A percentile compares a stretch with the other conserved stretches of the same genome.
phyloP scores from a whole-genome alignment of 2,888 invertebrate genomes.

The Meandrusa payeni region DNA sequence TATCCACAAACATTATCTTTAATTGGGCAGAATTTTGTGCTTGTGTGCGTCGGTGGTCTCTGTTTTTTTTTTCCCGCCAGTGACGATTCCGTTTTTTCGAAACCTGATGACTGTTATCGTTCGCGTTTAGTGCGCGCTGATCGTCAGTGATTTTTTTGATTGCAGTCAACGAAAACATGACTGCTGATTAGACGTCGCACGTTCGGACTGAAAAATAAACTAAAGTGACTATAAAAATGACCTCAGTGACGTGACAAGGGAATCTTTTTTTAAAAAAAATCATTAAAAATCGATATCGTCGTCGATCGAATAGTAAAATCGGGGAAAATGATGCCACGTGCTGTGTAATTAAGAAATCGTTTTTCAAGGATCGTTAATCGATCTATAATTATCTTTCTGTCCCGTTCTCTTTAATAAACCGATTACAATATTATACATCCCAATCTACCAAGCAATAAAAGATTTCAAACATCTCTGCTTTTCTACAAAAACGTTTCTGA shows the following conservation, averaged over 20 bases:
- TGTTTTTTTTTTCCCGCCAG: constrained; percentile 56
- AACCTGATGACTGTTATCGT: constrained; percentile 74
- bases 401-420: constrained; percentile 66
- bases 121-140: constrained; percentile 65
- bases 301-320: constrained; percentile 32
- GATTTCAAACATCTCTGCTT: constrained; percentile 2
- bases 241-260: constrained; percentile 63
- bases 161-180: constrained; percentile 32
- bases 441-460: constrained; percentile 13
- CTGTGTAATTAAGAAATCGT: constrained; percentile 58
- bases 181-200: constrained; percentile 32
- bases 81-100: constrained; percentile 73
- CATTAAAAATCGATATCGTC: constrained; percentile 34
- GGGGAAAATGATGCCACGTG: constrained; percentile 67
- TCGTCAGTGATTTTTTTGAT: constrained; percentile 52
- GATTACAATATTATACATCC: constrained; percentile 50
- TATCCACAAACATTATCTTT: constrained; percentile 81
- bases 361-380: constrained; percentile 62
- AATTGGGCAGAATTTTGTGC: constrained; percentile 79
- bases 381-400: constrained; percentile 61
- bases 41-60: constrained; percentile 65
- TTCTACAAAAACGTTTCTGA: constrained; percentile 5
- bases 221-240: constrained; percentile 55
- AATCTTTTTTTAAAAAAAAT: constrained; percentile 20
- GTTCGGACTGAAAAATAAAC: constrained; percentile 36